A percentile compares a stretch with the other conserved stretches of the same genome.
These are phyloP conservation scores for Choristoneura rosaceana DNA, from an alignment of 2,888 invertebrate species.

Conservation along the genomic window DNA sequence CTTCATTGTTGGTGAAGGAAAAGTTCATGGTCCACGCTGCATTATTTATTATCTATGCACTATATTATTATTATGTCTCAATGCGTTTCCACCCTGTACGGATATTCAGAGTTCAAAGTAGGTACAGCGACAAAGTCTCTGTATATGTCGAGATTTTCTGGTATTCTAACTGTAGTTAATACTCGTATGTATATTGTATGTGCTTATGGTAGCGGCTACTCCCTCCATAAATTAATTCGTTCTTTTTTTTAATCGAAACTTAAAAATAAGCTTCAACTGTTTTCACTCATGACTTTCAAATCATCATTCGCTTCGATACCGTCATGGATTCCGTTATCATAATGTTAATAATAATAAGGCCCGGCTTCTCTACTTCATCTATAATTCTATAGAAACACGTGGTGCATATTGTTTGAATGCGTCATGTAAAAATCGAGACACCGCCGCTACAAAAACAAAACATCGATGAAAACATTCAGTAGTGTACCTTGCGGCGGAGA, in stretches of 20 bases:
- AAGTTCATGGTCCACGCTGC: too few species aligned
- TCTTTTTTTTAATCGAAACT: not conserved
- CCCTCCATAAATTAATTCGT: not conserved
- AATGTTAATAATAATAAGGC: not conserved
- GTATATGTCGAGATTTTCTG: too few species aligned
- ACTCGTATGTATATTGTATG: too few species aligned
- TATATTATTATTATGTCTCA: too few species aligned
- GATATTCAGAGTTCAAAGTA: too few species aligned
- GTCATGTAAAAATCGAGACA: not conserved
- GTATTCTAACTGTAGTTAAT: too few species aligned
- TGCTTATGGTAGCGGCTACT: not conserved
- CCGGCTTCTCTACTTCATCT: not conserved
- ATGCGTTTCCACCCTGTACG: too few species aligned
- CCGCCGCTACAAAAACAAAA: not conserved
- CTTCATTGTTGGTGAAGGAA: too few species aligned
- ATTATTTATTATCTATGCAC: too few species aligned
- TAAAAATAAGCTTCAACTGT: not conserved
- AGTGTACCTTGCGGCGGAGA: constrained; percentile 40
- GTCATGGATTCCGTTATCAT: not conserved
- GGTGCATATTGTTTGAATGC: not conserved
- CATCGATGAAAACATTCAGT: not conserved
- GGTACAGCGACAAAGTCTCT: too few species aligned
- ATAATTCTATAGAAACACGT: not conserved
- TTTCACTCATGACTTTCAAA: constrained; percentile 4
- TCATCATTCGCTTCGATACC: not conserved